Percentiles rank a stretch among this genome's conserved stretches.
These are phyloP conservation scores for Urocyon cinereoargenteus DNA, from an alignment of 2,797 vertebrate genomes.

Conservation along the genomic window DNA sequence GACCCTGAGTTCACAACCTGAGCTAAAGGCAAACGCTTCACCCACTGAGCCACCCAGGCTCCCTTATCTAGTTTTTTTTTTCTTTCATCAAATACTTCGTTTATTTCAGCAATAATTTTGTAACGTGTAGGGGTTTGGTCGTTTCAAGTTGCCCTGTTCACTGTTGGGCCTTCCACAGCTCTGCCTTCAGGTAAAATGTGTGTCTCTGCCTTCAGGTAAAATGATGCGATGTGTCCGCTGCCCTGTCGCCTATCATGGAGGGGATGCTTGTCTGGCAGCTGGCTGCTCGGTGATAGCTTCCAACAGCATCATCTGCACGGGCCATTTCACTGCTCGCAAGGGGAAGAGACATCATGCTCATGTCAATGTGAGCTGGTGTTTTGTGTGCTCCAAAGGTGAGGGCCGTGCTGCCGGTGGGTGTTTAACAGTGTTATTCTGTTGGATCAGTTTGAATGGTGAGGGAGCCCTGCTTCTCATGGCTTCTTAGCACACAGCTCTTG, in stretches of 20 bases:
- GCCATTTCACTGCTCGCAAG: constrained; percentile 96
- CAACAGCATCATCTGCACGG: constrained; percentile 94
- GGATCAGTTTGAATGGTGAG: not conserved
- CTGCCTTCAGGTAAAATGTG: constrained; percentile 88
- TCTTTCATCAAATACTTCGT: not conserved
- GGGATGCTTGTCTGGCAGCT: constrained; percentile 95
- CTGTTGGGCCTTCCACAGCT: not conserved
- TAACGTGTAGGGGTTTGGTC: rapidly evolving
- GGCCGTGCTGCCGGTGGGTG: not conserved
- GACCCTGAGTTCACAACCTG: too few species aligned
- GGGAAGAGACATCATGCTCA: constrained; percentile 97
- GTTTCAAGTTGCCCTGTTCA: rapidly evolving
- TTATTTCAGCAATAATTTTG: not conserved
- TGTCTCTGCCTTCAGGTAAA: constrained; percentile 88
- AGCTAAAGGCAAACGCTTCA: too few species aligned
- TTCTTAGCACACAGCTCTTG: rapidly evolving
- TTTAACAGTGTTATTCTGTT: too few species aligned
- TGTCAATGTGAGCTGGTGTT: constrained; percentile 99
- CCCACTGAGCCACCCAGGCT: too few species aligned
- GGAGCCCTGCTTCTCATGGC: not conserved
- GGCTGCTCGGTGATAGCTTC: constrained; percentile 94
- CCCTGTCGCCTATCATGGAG: constrained; percentile 95
- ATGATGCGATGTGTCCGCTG: constrained; percentile 97
- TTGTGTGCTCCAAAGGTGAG: constrained; percentile 98
- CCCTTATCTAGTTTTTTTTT: not conserved